Percentiles rank a stretch among this genome's conserved stretches.
Evolutionary conservation across 2,113 vertebrate genomes (phyloP).

Genomic region (Psilopogon haemacephalus): DNA sequence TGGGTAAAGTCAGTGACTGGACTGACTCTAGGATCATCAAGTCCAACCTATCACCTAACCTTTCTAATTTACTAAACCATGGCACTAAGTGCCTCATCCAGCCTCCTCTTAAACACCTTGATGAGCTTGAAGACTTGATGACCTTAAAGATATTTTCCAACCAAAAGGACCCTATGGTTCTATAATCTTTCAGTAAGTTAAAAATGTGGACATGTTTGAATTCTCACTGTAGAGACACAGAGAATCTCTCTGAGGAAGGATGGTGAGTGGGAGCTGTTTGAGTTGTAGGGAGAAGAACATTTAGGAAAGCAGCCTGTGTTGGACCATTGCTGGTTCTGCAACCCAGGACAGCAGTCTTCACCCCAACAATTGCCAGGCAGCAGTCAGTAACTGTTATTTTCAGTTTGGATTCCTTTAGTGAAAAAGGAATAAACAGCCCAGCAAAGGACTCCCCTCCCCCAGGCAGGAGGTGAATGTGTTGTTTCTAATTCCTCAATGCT

Average conservation of each 20-base stretch:
- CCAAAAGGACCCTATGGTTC: too few species aligned
- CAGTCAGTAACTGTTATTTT: not conserved
- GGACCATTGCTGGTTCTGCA: accelerated
- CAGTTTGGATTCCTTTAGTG: not conserved
- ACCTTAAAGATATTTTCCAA: too few species aligned
- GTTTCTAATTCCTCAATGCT: too few species aligned
- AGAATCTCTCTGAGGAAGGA: not conserved
- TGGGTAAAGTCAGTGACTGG: too few species aligned
- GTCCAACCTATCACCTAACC: too few species aligned
- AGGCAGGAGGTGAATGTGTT: accelerated
- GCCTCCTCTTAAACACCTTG: too few species aligned
- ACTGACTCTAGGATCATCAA: too few species aligned
- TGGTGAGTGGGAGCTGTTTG: accelerated
- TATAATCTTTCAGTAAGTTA: not conserved
- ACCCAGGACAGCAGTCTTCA: not conserved
- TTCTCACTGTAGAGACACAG: not conserved
- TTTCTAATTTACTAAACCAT: too few species aligned
- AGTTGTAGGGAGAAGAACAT: not conserved
- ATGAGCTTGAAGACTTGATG: too few species aligned
- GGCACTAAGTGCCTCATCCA: too few species aligned
- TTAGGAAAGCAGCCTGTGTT: not conserved
- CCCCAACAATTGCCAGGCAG: accelerated
- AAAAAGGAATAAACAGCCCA: not conserved
- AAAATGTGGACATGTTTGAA: not conserved
- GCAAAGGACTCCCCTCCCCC: accelerated